These are phyloP conservation scores for Schizopygopsis pylzovi DNA, from an alignment of 2,797 vertebrate species.

Conservation along the genomic window DNA sequence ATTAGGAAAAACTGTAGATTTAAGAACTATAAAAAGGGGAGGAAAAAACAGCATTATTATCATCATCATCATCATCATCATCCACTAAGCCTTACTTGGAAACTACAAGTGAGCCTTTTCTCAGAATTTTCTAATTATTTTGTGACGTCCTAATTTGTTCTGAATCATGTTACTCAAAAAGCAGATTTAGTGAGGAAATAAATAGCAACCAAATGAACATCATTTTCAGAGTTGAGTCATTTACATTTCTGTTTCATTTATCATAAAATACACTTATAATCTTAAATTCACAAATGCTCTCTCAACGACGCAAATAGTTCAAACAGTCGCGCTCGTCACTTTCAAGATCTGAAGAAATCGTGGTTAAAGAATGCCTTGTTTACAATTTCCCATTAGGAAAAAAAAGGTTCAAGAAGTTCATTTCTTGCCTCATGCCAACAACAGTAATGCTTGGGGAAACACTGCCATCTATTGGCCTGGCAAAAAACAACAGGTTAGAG, in stretches of 20 bases:
- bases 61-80: conserved; percentile 14
- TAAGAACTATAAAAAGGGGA: conserved; percentile 3
- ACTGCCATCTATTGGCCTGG: conserved; percentile 82
- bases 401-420: conserved; percentile 73
- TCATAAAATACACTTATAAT: conserved; percentile 78
- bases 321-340: conserved; percentile 72
- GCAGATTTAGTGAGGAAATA: conserved; percentile 69
- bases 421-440: conserved; percentile 52
- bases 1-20: conserved; percentile 62
- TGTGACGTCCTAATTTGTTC: conserved; percentile 69
- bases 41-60: conserved; percentile 53
- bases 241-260: conserved; percentile 74
- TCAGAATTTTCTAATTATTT: conserved; percentile 74
- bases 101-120: conserved; percentile 65
- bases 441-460: conserved; percentile 78
- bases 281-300: conserved; percentile 74
- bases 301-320: conserved; percentile 80
- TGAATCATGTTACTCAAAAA: conserved; percentile 74
- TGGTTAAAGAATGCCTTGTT: conserved; percentile 81
- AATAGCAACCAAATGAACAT: conserved; percentile 43
- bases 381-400: conserved; percentile 76
- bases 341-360: conserved; percentile 78
- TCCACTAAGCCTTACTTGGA: background rate
- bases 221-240: conserved; percentile 69
- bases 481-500: conserved; percentile 34